Percentiles rank a stretch among this genome's conserved stretches.
phyloP scores from a whole-genome alignment of 2,888 invertebrate species.

The Troides helena region DNA sequence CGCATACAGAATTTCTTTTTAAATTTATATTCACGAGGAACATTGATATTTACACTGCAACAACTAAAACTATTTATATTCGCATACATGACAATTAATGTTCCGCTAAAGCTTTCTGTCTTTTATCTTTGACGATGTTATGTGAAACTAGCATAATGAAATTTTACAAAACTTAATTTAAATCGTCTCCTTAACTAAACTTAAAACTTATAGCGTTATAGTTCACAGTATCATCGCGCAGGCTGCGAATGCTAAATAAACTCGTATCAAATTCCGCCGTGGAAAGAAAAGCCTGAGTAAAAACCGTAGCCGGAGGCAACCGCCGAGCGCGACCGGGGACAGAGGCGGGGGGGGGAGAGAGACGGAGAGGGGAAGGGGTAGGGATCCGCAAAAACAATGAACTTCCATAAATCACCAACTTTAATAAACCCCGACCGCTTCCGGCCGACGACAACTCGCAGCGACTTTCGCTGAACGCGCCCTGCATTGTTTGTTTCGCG shows the following conservation, averaged over 20 bases:
- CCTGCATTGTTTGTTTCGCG: constrained; percentile 18
- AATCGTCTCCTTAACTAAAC: too few relatives aligned
- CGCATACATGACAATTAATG: neutral
- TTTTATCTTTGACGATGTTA: too few relatives aligned
- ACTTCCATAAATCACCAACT: constrained; percentile 69
- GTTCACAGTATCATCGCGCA: too few relatives aligned
- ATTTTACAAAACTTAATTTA: too few relatives aligned
- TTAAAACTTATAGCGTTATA: too few relatives aligned
- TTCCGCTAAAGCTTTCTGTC: too few relatives aligned
- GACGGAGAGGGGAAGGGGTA: neutral
- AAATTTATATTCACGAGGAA: constrained; percentile 71
- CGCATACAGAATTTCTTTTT: constrained; percentile 72
- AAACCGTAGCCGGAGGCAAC: constrained; percentile 42
- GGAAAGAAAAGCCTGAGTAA: constrained; percentile 25
- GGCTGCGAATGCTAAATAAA: neutral
- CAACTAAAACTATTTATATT: neutral
- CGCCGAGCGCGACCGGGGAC: constrained; percentile 28
- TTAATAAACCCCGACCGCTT: constrained; percentile 59
- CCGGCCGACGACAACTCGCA: constrained; percentile 34
- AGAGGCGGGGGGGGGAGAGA: neutral
- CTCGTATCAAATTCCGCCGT: constrained; percentile 12
- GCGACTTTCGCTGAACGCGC: constrained; percentile 20
- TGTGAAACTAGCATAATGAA: too few relatives aligned
- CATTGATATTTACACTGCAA: constrained; percentile 29
- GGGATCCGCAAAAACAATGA: constrained; percentile 57